Conservation (phyloP, 2,113 vertebrate species). For the Rhineura floridana region DNA sequence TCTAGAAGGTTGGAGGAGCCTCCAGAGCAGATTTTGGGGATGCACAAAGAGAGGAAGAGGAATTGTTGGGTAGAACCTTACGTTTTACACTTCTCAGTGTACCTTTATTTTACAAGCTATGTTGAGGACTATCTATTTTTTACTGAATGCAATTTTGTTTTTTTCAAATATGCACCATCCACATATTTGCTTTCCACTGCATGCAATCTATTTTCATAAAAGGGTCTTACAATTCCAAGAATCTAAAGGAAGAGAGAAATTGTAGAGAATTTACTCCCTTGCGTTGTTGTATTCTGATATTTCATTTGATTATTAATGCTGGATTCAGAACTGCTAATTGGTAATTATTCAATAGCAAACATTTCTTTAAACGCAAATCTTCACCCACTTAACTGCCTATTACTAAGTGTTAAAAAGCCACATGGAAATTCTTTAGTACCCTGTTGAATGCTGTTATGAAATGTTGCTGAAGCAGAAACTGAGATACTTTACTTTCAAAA, state of each 20-base stretch:
- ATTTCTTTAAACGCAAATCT: conserved; percentile 57
- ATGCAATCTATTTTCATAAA: conserved; percentile 50
- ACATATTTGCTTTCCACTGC: conserved; percentile 65
- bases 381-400: conserved; percentile 25
- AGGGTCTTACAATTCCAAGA: conserved; percentile 18
- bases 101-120: too few relatives aligned
- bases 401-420: conserved; percentile 19
- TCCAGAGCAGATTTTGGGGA: too few relatives aligned
- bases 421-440: conserved; percentile 9
- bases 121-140: conserved; percentile 63
- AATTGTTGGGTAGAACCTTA: neutral
- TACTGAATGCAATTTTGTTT: conserved; percentile 53
- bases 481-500: conserved; percentile 9
- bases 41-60: too few relatives aligned
- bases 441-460: conserved; percentile 41
- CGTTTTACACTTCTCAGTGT: conserved; percentile 39
- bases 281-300: conserved; percentile 43
- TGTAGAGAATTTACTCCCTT: conserved; percentile 32
- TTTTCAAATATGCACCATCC: conserved; percentile 51
- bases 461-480: conserved; percentile 11
- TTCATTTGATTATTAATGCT: conserved; percentile 50
- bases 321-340: conserved; percentile 6
- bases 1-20: too few relatives aligned
- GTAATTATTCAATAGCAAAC: conserved; percentile 37
- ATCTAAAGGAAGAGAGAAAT: conserved; percentile 31